Conservation (phyloP, 1,140 invertebrate genomes). For the Camponotus pennsylvanicus region DNA sequence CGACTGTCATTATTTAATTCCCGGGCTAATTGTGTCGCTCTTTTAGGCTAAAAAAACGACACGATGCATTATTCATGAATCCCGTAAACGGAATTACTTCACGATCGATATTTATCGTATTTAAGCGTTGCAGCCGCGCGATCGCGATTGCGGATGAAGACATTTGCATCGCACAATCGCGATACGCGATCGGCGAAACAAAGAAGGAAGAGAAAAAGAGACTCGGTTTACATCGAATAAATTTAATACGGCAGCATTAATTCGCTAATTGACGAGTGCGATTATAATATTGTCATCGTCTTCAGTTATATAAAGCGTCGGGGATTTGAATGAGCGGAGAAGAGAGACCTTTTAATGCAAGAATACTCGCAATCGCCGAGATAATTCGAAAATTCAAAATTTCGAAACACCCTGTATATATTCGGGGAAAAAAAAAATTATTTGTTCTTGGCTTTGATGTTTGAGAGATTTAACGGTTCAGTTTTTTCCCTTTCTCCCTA, state of each 20-base stretch:
- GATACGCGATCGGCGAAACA: background rate
- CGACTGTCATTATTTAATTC: constrained; percentile 25
- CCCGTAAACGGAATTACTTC: constrained; percentile 44
- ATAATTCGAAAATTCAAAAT: background rate
- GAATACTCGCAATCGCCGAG: background rate
- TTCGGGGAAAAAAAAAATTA: background rate
- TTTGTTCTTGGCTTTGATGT: background rate
- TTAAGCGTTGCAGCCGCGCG: constrained; percentile 19
- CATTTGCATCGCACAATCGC: constrained; percentile 54
- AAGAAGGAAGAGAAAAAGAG: background rate
- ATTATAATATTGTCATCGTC: constrained; percentile 21
- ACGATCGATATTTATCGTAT: constrained; percentile 48
- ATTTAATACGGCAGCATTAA: background rate
- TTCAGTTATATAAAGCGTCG: constrained; percentile 25
- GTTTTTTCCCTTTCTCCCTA: background rate
- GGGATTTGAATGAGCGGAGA: background rate
- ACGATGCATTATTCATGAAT: constrained; percentile 42
- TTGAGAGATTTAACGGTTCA: constrained; percentile 32
- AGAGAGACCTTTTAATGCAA: background rate
- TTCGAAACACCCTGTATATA: background rate
- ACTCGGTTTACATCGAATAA: constrained; percentile 39
- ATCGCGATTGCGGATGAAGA: constrained; percentile 43
- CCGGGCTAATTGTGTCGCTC: background rate
- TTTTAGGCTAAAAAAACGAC: background rate
- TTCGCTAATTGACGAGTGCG: constrained; percentile 5